Conservation (phyloP, 2,888 invertebrate species). For the Malacosoma neustria region DNA sequence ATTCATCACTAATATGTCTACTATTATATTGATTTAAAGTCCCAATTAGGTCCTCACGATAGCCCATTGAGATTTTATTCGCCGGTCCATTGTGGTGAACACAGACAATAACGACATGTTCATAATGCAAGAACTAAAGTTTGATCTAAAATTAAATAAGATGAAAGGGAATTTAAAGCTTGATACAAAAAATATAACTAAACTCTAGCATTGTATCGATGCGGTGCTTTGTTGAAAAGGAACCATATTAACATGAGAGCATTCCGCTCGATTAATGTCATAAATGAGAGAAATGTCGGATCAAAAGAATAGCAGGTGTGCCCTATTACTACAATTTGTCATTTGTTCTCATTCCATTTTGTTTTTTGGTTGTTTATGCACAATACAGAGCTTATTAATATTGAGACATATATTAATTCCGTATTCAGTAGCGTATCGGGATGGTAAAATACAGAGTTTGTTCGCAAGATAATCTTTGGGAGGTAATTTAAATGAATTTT, state of each 20-base stretch:
- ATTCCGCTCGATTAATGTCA: constrained; percentile 70
- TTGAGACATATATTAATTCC: no score
- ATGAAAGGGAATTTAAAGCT: constrained; percentile 67
- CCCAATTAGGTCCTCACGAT: constrained; percentile 15
- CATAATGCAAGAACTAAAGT: constrained; percentile 69
- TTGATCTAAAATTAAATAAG: constrained; percentile 69
- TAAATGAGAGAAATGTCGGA: constrained; percentile 73
- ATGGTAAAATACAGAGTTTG: no score
- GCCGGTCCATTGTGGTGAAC: constrained; percentile 27
- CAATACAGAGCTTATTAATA: constrained; percentile 40
- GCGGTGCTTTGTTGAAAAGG: constrained; percentile 58
- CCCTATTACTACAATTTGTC: constrained; percentile 70
- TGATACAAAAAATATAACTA: constrained; percentile 68
- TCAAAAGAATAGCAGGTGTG: constrained; percentile 74
- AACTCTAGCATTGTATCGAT: constrained; percentile 62
- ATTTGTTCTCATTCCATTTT: constrained; percentile 53
- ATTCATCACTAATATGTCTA: constrained; percentile 17
- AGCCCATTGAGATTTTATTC: constrained; percentile 25
- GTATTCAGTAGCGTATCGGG: no score
- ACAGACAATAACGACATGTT: constrained; percentile 68
- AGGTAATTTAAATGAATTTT: no score
- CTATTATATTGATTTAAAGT: constrained; percentile 24
- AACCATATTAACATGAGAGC: constrained; percentile 60
- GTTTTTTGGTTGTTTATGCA: constrained; percentile 45
- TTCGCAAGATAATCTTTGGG: no score